A percentile compares a stretch with the other conserved stretches of the same genome.
Conservation (phyloP, 2,797 vertebrate species). For the Simalia tracyae region DNA sequence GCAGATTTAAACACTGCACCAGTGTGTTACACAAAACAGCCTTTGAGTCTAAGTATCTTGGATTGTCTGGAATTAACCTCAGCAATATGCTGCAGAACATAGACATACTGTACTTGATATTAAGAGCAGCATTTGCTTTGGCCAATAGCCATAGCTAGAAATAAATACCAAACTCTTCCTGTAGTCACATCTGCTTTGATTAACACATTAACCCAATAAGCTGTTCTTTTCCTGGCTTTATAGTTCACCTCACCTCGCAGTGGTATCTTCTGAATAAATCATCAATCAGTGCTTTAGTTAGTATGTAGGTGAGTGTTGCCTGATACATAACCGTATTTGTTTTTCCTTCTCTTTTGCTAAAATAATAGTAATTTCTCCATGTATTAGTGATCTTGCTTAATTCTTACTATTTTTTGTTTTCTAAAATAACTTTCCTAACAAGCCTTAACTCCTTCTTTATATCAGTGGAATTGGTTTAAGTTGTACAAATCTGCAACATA, state of each 20-base stretch:
- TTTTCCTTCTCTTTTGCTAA: neutral
- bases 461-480: neutral
- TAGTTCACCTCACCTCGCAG: constrained; percentile 79
- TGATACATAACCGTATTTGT: constrained; percentile 52
- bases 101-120: neutral
- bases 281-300: constrained; percentile 75
- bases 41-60: neutral
- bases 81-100: neutral
- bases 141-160: neutral
- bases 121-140: neutral
- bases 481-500: neutral
- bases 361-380: neutral
- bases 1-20: neutral
- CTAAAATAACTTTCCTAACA: constrained; percentile 30
- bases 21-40: neutral
- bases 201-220: constrained; percentile 72
- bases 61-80: neutral
- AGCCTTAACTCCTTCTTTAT: neutral
- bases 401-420: constrained; percentile 17
- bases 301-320: constrained; percentile 79
- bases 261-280: constrained; percentile 81
- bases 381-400: neutral
- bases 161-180: constrained; percentile 15
- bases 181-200: constrained; percentile 31
- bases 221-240: constrained; percentile 79